These are phyloP conservation scores for Athalia rosae DNA, from an alignment of 2,888 invertebrate species.

Conservation along the genomic window DNA sequence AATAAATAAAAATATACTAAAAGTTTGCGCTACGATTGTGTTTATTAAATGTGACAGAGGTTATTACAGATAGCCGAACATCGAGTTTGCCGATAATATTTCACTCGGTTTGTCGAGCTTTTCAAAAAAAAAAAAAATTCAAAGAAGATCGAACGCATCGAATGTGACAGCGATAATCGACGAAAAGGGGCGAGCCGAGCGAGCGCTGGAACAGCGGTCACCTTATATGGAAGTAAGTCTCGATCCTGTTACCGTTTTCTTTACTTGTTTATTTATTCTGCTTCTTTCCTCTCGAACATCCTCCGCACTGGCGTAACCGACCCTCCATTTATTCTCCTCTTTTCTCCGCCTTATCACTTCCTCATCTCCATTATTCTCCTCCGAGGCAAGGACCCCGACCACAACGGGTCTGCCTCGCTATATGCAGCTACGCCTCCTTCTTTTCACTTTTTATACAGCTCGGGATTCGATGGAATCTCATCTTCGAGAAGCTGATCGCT, in stretches of 20 bases:
- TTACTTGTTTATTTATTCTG: constrained; percentile 28
- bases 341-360: too few relatives aligned
- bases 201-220: constrained; percentile 46
- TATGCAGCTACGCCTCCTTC: too few relatives aligned
- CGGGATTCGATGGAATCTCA: constrained; percentile 22
- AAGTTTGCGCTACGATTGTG: too few relatives aligned
- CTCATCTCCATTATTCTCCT: background rate
- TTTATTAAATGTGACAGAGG: too few relatives aligned
- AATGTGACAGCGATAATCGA: background rate
- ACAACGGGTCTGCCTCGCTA: too few relatives aligned
- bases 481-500: background rate
- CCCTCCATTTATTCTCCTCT: too few relatives aligned
- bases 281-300: background rate
- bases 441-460: too few relatives aligned
- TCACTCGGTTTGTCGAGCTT: too few relatives aligned
- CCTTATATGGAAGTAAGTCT: constrained; percentile 61
- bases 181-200: background rate
- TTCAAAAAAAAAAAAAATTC: too few relatives aligned
- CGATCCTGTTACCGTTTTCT: constrained; percentile 41
- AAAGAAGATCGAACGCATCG: background rate
- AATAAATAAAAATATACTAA: too few relatives aligned
- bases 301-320: background rate
- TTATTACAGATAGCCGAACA: too few relatives aligned
- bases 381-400: background rate
- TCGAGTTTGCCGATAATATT: too few relatives aligned